Conservation (phyloP, 2,113 vertebrate species). For the Argyrosomus japonicus region DNA sequence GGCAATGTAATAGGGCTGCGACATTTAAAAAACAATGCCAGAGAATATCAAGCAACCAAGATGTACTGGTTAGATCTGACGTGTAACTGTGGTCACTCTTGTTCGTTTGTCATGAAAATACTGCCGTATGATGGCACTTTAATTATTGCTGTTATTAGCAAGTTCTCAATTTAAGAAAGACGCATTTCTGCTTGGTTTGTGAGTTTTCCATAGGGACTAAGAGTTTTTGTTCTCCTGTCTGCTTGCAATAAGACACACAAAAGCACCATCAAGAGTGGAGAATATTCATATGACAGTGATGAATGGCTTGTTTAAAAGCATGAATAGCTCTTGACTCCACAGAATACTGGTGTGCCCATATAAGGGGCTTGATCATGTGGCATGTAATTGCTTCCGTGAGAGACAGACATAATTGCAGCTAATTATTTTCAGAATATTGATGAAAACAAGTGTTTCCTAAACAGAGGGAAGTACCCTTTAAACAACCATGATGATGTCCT, state of each 20-base stretch:
- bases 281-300: conserved; percentile 78
- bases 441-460: conserved; percentile 52
- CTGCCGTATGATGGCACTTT: conserved; percentile 45
- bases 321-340: conserved; percentile 63
- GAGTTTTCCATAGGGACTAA: conserved; percentile 55
- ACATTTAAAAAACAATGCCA: conserved; percentile 78
- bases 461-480: conserved; percentile 30
- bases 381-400: conserved; percentile 66
- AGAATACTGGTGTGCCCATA: conserved; percentile 51
- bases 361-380: conserved; percentile 56
- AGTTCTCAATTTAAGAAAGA: conserved; percentile 62
- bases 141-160: conserved; percentile 53
- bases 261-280: conserved; percentile 57
- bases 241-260: conserved; percentile 67
- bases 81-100: conserved; percentile 30
- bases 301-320: conserved; percentile 78
- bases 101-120: conserved; percentile 46
- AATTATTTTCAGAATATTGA: conserved; percentile 62
- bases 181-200: conserved; percentile 41
- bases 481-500: neutral
- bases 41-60: conserved; percentile 61
- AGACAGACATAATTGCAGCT: conserved; percentile 70
- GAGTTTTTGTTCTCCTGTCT: conserved; percentile 71
- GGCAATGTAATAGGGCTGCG: conserved; percentile 74
- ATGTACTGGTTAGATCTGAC: conserved; percentile 51